Evolutionary conservation across 23 tunicate genomes (phyloP).

Genomic region (Halocynthia aurantium): DNA sequence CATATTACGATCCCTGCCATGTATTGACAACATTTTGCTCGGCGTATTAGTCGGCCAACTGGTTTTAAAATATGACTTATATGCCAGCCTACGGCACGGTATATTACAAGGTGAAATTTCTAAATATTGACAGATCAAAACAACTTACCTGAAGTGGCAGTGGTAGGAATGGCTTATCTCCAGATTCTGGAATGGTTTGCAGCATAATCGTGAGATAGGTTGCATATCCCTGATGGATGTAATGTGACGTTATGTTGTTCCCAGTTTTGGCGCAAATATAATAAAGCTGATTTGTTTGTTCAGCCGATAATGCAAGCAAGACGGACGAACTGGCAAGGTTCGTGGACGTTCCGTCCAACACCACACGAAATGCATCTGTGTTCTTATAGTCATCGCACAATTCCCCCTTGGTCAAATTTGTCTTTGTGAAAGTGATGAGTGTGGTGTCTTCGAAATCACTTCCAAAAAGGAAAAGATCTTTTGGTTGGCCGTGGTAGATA

Average conservation of each 20-base stretch:
- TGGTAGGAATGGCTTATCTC: constrained; percentile 22
- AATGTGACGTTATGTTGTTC: constrained; percentile 9
- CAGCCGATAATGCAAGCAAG: constrained; percentile 6
- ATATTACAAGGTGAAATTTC: no score
- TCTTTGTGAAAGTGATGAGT: constrained; percentile 25
- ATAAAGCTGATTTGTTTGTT: constrained; percentile 4
- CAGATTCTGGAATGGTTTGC: constrained; percentile 12
- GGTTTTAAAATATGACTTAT: no score
- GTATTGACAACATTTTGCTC: no score
- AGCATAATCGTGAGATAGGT: constrained; percentile 40
- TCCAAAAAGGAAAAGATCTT: constrained; percentile 35
- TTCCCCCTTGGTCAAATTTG: constrained; percentile 12
- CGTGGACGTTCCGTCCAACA: constrained; percentile 3
- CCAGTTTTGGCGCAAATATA: constrained; percentile 45
- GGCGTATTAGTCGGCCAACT: no score
- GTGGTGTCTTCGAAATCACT: constrained; percentile 19
- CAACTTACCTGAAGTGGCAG: constrained; percentile 65
- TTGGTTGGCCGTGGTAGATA: constrained; percentile 9
- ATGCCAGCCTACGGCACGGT: no score
- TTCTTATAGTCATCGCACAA: constrained; percentile 49
- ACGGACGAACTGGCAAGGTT: constrained; percentile 13
- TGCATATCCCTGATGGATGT: constrained; percentile 49
- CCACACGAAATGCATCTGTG: constrained; percentile 30
- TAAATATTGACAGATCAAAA: not conserved
- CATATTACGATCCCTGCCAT: no score